A percentile compares a stretch with the other conserved stretches of the same genome.
Conservation (phyloP, 1,140 invertebrate genomes). For the Nasonia giraulti region DNA sequence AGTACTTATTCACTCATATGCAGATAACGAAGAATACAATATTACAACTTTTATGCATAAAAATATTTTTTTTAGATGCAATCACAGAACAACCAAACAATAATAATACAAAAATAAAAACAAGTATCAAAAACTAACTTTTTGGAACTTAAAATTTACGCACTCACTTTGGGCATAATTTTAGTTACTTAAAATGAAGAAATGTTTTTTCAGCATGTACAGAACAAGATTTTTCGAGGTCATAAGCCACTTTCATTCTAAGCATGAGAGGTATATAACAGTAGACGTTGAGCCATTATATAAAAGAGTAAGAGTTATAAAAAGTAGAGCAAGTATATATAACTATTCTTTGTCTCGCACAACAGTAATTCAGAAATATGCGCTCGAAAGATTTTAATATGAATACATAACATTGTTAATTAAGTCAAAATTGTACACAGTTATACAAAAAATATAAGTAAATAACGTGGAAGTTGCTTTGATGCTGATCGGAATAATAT, state of each 20-base stretch:
- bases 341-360: background rate
- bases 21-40: background rate
- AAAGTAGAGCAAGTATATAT: background rate
- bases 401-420: too few species aligned
- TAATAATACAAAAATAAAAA: background rate
- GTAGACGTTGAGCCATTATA: too few species aligned
- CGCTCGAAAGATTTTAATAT: too few species aligned
- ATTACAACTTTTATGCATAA: background rate
- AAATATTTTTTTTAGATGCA: background rate
- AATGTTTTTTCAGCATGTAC: too few species aligned
- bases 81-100: background rate
- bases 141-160: too few species aligned
- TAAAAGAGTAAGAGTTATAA: background rate
- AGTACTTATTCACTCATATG: background rate
- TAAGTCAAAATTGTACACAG: too few species aligned
- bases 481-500: too few species aligned
- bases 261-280: background rate
- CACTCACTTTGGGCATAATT: too few species aligned
- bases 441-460: too few species aligned
- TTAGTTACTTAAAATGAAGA: too few species aligned
- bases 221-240: background rate
- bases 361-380: background rate
- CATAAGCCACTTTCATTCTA: slow-evolving; percentile 12
- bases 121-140: background rate
- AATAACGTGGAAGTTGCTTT: too few species aligned